Conservation (phyloP, 2,113 vertebrate species). For the Haemorhous mexicanus region DNA sequence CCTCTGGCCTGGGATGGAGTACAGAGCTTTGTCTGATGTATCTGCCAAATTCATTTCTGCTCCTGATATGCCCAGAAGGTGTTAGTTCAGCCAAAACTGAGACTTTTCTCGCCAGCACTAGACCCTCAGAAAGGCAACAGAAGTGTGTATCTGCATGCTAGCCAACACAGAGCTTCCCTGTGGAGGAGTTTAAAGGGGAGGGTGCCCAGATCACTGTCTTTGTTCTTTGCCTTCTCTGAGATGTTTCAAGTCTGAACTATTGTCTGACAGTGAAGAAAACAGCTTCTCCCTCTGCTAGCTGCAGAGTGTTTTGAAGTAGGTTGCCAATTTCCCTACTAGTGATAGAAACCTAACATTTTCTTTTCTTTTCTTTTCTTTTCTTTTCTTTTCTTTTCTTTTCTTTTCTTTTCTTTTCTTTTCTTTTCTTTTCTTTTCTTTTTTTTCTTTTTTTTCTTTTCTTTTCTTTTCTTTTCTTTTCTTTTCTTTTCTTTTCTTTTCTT, state of each 20-base stretch:
- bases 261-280: not conserved
- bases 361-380: too few relatives aligned
- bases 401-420: too few relatives aligned
- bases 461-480: too few relatives aligned
- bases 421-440: too few relatives aligned
- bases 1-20: rapidly evolving
- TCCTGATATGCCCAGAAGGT: not conserved
- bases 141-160: not conserved
- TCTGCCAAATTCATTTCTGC: not conserved
- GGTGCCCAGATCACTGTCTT: not conserved
- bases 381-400: too few relatives aligned
- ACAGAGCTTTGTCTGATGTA: not conserved
- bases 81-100: not conserved
- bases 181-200: not conserved
- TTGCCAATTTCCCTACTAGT: not conserved
- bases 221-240: not conserved
- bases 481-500: too few relatives aligned
- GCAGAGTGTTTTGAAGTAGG: not conserved
- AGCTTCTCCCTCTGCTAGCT: not conserved
- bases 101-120: not conserved
- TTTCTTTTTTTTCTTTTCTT: too few relatives aligned
- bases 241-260: not conserved
- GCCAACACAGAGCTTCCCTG: not conserved
- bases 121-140: not conserved
- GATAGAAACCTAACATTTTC: not conserved